Evolutionary conservation across 1,140 invertebrate genomes (phyloP), one percentile per base, ranked within the genome.

Genomic region (Aphidius gifuensis): DNA sequence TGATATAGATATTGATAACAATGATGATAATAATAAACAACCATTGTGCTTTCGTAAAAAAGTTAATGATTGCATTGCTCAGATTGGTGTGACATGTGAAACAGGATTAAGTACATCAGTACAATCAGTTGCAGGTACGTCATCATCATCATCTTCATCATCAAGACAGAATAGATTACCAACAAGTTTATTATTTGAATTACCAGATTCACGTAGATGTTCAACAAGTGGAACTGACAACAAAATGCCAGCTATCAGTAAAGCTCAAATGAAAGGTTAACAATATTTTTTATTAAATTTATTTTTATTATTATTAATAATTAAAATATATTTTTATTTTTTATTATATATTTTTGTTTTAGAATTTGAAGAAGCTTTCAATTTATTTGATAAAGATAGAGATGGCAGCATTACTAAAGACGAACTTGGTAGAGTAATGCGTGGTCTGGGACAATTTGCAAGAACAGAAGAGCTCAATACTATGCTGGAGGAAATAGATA

Each of bases 401-500:
- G 92, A 94, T 69, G 92, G 92, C 1, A 91, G 86, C 64, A 94
- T 94, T 54, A 93, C 92, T 2, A 92, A 92, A 74, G 90, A 93
- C 67, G 91, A 93, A 73, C 81, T 93, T 53, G 91, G 91, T 0
- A 83, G 90, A 9, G 91, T 93, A 5, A 93, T 93, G 92, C 82
- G 91, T 43, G 91, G 89, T 55, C 74, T 93, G 40, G 92, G 92
- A 2, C 92, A 93, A 75, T 93, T 92, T 75, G 91, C 91, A 0
- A 82, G 90, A 51, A 90, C 90, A 9, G 90, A 92, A 74, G 92
- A 93, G 74, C 75, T 93, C 57, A 86, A 89, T 64, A 88, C 92
- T 66, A 94, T 95, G 92, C 80, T 95, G n/a, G 87, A 91, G 70
- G 93, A 95, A 77, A 91, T 94, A 11, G 92, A 95, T 74, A 90